A percentile compares a stretch with the other conserved stretches of the same genome.
phyloP scores from a whole-genome alignment of 1,140 invertebrate species.

The Doryteuthis pealeii region DNA sequence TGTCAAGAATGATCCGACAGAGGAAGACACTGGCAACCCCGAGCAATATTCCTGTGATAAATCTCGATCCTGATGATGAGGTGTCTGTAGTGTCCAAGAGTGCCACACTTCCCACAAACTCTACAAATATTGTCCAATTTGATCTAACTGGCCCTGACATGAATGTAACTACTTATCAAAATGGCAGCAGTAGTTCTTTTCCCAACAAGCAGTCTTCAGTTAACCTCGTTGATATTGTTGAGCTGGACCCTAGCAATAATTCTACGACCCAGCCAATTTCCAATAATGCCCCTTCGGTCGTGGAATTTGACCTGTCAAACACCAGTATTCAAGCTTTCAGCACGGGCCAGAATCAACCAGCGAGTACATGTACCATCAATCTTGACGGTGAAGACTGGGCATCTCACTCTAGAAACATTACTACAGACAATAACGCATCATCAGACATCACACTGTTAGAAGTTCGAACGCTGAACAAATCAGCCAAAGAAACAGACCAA shows the following conservation, averaged over 20 bases:
- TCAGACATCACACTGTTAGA: too few species aligned
- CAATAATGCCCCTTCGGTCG: not conserved
- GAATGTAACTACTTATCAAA: not conserved
- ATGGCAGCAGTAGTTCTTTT: not conserved
- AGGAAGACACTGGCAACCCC: not conserved
- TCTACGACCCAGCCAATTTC: not conserved
- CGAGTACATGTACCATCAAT: not conserved
- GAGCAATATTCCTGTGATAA: not conserved
- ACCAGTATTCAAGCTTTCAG: not conserved
- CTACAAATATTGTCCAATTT: constrained; percentile 1
- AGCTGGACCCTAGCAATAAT: not conserved
- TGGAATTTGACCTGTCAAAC: constrained; percentile 1
- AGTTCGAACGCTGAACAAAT: too few species aligned
- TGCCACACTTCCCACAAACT: not conserved
- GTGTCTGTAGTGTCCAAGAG: not conserved
- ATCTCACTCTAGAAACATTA: not conserved
- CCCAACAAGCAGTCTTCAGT: not conserved
- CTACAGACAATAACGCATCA: too few species aligned
- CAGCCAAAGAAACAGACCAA: too few species aligned
- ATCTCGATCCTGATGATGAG: not conserved
- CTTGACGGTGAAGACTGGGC: not conserved
- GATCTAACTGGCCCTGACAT: not conserved
- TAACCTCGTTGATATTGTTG: constrained; percentile 2
- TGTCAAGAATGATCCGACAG: not conserved
- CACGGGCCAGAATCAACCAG: not conserved